Evolutionary conservation across 2,797 vertebrate species (phyloP).

Genomic region (Agapornis canus): DNA sequence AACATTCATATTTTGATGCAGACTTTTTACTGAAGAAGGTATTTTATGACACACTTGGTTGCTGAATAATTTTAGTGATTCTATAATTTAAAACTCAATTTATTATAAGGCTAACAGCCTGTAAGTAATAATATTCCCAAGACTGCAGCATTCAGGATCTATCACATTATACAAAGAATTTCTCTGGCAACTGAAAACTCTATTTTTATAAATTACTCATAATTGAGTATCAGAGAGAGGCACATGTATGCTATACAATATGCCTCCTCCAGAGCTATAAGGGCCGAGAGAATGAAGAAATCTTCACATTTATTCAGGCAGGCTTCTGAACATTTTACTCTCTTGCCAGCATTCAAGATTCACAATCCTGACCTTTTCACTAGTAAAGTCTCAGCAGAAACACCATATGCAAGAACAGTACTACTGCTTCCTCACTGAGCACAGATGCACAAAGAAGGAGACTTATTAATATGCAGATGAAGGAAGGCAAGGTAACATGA

Average conservation of each 20-base stretch:
- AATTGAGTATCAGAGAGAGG: neutral
- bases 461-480: neutral
- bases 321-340: neutral
- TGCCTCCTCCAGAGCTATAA: neutral
- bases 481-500: neutral
- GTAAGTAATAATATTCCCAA: neutral
- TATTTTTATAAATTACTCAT: neutral
- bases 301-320: neutral
- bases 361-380: constrained; percentile 24
- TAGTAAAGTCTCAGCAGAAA: constrained; percentile 35
- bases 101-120: neutral
- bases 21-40: neutral
- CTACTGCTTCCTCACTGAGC: neutral
- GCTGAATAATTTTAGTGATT: neutral
- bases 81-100: neutral
- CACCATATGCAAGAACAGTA: neutral
- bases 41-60: neutral
- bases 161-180: neutral
- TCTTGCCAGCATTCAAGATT: neutral
- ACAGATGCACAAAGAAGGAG: neutral
- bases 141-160: neutral
- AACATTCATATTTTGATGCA: neutral
- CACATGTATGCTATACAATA: neutral
- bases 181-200: neutral
- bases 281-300: neutral